Evolutionary conservation across 2,113 vertebrate species (phyloP).

Genomic region (Toxostoma redivivum): DNA sequence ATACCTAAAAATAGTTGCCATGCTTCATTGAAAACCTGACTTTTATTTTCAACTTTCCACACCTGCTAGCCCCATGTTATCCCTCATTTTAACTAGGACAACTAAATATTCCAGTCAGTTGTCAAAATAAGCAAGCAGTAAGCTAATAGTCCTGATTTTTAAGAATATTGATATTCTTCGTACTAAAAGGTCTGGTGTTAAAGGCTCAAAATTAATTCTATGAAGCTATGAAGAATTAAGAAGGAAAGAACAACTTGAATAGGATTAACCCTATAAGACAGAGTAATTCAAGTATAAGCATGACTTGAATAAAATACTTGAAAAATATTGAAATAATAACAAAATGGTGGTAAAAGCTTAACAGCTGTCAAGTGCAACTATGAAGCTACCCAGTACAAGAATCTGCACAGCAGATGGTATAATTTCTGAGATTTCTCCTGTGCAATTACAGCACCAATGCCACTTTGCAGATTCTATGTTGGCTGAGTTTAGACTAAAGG

Average conservation of each 20-base stretch:
- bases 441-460: neutral
- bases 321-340: neutral
- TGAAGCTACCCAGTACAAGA: neutral
- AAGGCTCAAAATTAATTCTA: neutral
- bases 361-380: neutral
- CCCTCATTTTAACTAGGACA: neutral
- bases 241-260: neutral
- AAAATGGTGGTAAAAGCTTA: neutral
- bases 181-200: neutral
- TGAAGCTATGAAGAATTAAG: neutral
- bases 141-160: neutral
- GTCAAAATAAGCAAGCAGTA: neutral
- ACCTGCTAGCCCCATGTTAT: neutral
- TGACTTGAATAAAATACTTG: neutral
- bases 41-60: neutral
- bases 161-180: neutral
- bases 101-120: neutral
- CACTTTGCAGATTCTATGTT: neutral
- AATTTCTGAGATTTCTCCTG: neutral
- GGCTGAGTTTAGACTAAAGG: neutral
- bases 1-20: conserved; percentile 30
- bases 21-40: neutral
- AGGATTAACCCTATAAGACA: neutral
- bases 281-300: neutral
- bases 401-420: neutral